phyloP scores from a whole-genome alignment of 2,113 vertebrate species.

The Syngnathus typhle region DNA sequence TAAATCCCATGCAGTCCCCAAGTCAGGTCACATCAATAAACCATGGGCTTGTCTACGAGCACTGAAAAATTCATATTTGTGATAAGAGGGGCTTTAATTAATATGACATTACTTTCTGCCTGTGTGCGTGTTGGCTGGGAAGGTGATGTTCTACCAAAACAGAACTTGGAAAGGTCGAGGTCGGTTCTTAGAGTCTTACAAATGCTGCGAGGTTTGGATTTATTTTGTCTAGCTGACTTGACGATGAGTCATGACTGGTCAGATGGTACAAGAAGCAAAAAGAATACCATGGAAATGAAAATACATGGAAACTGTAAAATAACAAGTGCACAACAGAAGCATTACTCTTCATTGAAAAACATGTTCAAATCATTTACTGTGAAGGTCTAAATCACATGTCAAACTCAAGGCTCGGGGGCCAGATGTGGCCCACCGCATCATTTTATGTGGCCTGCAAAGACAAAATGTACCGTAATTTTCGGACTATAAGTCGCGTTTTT shows the following conservation, averaged over 20 bases:
- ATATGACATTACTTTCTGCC: conserved; percentile 36
- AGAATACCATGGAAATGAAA: background rate
- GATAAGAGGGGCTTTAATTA: conserved; percentile 33
- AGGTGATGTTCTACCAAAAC: background rate
- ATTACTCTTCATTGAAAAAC: background rate
- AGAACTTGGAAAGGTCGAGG: conserved; percentile 21
- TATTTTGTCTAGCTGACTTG: conserved; percentile 11
- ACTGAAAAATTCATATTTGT: conserved; percentile 39
- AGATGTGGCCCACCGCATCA: too few relatives aligned
- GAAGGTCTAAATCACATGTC: background rate
- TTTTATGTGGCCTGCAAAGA: too few relatives aligned
- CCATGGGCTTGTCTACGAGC: conserved; percentile 22
- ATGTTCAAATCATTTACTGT: background rate
- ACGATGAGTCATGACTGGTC: conserved; percentile 2
- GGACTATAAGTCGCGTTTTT: too few relatives aligned
- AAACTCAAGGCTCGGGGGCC: too few relatives aligned
- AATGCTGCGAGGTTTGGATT: background rate
- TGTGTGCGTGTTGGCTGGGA: background rate
- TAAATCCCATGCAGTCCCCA: conserved; percentile 6
- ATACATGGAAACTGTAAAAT: background rate
- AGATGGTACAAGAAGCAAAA: background rate
- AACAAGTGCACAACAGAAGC: background rate
- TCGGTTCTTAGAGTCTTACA: background rate
- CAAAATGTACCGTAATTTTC: too few relatives aligned
- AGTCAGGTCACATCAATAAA: conserved; percentile 30